Evolutionary conservation across 1,140 invertebrate genomes (phyloP).

Genomic region (Trissolcus basalis): DNA sequence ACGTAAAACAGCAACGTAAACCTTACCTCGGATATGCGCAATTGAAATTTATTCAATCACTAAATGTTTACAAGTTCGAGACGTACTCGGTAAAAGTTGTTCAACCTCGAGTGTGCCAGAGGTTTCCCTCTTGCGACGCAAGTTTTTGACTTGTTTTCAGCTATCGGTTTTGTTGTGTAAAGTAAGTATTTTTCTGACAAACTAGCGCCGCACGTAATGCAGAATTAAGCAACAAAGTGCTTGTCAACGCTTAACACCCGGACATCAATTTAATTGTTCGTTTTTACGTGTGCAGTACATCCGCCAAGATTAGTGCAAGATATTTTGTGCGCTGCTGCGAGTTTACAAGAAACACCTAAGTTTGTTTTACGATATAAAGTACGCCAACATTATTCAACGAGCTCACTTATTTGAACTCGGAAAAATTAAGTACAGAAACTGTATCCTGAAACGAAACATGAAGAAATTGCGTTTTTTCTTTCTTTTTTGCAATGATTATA

Average conservation of each 20-base stretch:
- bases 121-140: slow-evolving; percentile 36
- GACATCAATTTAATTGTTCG: slow-evolving; percentile 7
- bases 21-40: slow-evolving; percentile 53
- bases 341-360: too few species aligned
- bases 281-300: slow-evolving; percentile 1
- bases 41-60: slow-evolving; percentile 62
- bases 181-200: slow-evolving; percentile 54
- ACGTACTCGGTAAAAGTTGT: slow-evolving; percentile 58
- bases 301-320: not conserved
- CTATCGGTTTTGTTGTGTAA: slow-evolving; percentile 46
- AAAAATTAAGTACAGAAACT: too few species aligned
- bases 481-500: too few species aligned
- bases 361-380: too few species aligned
- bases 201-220: slow-evolving; percentile 19
- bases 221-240: slow-evolving; percentile 29
- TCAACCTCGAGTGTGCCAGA: slow-evolving; percentile 44
- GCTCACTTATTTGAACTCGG: too few species aligned
- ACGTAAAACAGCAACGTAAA: slow-evolving; percentile 57
- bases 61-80: slow-evolving; percentile 60
- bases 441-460: too few species aligned
- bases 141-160: slow-evolving; percentile 54
- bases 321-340: too few species aligned
- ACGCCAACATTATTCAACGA: too few species aligned
- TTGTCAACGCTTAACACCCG: slow-evolving; percentile 26
- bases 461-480: too few species aligned